phyloP scores from a whole-genome alignment of 2,113 vertebrate species.

The Noturus placidus region DNA sequence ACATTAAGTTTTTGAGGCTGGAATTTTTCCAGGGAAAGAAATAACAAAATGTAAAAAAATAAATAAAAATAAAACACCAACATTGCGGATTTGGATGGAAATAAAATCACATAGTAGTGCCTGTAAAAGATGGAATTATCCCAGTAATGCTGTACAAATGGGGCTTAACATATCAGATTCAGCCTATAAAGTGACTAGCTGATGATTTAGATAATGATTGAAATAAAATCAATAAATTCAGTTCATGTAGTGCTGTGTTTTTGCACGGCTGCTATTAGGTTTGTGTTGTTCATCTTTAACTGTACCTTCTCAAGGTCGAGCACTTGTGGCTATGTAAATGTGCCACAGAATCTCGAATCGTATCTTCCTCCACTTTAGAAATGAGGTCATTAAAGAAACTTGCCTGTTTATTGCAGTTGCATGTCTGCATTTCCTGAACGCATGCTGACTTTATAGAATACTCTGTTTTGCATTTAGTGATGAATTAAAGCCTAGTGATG shows the following conservation, averaged over 20 bases:
- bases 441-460: neutral
- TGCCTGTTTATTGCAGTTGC: slow-evolving; percentile 8
- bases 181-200: neutral
- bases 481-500: neutral
- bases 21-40: neutral
- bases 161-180: neutral
- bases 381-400: slow-evolving; percentile 20
- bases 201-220: neutral
- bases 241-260: neutral
- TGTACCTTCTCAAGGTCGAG: neutral
- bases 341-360: neutral
- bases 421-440: neutral
- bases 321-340: neutral
- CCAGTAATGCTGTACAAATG: neutral
- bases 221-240: neutral
- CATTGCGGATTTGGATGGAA: neutral
- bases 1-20: neutral
- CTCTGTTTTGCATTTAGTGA: neutral
- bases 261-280: neutral
- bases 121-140: neutral
- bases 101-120: neutral
- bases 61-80: neutral
- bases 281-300: neutral
- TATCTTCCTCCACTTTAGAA: neutral
- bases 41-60: too few relatives aligned